Conservation (phyloP, 2,888 invertebrate species). For the Sepioteuthis lessoniana region DNA sequence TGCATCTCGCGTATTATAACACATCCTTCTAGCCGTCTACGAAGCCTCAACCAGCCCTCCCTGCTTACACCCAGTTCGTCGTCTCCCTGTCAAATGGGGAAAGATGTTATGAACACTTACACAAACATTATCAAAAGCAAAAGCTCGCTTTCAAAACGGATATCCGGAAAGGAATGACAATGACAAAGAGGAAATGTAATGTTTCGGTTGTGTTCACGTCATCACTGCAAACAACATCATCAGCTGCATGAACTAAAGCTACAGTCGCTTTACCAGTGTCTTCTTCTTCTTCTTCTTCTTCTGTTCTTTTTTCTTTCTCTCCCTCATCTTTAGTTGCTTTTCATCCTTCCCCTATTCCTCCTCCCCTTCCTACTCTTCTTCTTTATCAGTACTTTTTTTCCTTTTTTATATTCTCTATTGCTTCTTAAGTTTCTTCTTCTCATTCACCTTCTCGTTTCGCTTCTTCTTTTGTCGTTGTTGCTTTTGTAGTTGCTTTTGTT, state of each 20-base stretch:
- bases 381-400: background rate
- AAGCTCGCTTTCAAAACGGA: no score
- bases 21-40: background rate
- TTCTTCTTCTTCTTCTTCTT: no score
- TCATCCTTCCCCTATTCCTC: background rate
- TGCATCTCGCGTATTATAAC: background rate
- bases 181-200: no score
- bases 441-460: background rate
- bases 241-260: background rate
- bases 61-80: background rate
- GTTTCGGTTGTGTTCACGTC: no score
- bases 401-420: background rate
- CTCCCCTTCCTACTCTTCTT: background rate
- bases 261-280: no score
- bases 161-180: no score
- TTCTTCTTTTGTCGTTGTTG: background rate
- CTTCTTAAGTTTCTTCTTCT: background rate
- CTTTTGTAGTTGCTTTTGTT: background rate
- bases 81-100: background rate
- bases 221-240: background rate
- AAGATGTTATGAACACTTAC: background rate
- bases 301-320: no score
- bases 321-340: background rate
- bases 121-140: background rate
- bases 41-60: no score